A percentile compares a stretch with the other conserved stretches of the same genome.
These are phyloP conservation scores for Ceratosolen fusciceps DNA, from an alignment of 1,140 invertebrate species.

Conservation along the genomic window DNA sequence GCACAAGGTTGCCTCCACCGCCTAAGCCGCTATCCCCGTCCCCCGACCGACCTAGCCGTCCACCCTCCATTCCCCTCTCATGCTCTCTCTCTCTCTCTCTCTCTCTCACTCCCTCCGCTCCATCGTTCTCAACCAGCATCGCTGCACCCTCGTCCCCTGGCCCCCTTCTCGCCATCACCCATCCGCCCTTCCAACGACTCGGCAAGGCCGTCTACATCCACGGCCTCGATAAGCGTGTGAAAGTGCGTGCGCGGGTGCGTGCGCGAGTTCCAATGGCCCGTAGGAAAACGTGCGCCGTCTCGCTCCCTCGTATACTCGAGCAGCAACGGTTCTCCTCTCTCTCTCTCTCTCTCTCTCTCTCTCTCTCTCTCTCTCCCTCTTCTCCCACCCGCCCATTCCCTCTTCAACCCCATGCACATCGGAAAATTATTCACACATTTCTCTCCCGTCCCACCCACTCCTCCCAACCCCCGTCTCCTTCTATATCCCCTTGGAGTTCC, in stretches of 20 bases:
- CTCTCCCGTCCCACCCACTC: neutral
- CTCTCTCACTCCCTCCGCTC: neutral
- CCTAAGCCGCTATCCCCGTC: no score
- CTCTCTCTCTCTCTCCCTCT: neutral
- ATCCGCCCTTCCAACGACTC: no score
- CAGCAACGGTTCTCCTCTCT: neutral
- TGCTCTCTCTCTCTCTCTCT: neutral
- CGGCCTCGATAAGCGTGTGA: no score
- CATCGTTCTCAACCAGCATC: neutral
- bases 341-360: neutral
- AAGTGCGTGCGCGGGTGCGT: no score
- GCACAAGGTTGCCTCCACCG: no score
- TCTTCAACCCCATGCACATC: no score
- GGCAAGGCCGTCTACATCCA: no score
- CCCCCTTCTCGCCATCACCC: neutral
- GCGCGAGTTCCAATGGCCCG: no score
- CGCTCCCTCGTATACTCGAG: no score
- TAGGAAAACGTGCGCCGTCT: no score
- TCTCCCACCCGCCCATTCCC: neutral
- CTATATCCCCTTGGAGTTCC: neutral
- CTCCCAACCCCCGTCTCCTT: neutral
- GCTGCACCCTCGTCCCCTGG: neutral
- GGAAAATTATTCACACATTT: conserved; percentile 26
- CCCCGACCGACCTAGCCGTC: no score
- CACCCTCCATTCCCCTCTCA: neutral